Conservation (phyloP, 2,113 vertebrate species). For the Corythoichthys intestinalis region DNA sequence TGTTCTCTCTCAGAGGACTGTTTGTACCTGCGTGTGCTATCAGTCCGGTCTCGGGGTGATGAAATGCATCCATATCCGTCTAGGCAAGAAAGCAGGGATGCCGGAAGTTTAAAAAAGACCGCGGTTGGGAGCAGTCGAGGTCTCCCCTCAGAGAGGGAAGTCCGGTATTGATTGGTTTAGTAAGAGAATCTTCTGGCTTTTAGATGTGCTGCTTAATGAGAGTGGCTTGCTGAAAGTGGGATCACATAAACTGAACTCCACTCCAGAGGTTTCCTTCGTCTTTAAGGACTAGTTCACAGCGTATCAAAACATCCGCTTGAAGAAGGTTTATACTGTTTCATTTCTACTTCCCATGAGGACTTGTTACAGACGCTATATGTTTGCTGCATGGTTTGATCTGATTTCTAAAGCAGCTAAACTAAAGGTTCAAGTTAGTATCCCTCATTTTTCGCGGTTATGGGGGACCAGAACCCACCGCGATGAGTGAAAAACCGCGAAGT, state of each 20-base stretch:
- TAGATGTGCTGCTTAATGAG: conserved; percentile 67
- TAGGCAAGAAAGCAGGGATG: conserved; percentile 25
- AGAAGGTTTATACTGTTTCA: conserved; percentile 1
- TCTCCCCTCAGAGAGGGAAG: conserved; percentile 40
- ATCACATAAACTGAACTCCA: conserved; percentile 56
- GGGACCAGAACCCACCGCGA: too few species aligned
- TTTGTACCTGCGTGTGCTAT: conserved; percentile 28
- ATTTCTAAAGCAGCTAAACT: neutral
- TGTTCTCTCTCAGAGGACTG: conserved; percentile 32
- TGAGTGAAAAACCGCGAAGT: too few species aligned
- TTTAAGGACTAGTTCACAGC: conserved; percentile 35
- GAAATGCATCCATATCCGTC: neutral
- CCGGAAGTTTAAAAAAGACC: conserved; percentile 33
- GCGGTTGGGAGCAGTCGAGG: conserved; percentile 39
- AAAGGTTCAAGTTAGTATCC: conserved; percentile 7
- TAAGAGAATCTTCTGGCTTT: conserved; percentile 69
- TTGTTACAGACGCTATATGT: neutral
- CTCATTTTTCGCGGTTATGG: too few species aligned
- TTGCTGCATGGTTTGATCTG: neutral
- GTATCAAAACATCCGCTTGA: conserved; percentile 41
- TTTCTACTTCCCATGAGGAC: neutral
- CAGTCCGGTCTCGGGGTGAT: conserved; percentile 11
- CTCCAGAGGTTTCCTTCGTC: conserved; percentile 38
- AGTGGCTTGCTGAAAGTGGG: conserved; percentile 54
- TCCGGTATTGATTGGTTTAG: conserved; percentile 67